Conservation (phyloP, 2,113 vertebrate species). For the Oncorhynchus keta region DNA sequence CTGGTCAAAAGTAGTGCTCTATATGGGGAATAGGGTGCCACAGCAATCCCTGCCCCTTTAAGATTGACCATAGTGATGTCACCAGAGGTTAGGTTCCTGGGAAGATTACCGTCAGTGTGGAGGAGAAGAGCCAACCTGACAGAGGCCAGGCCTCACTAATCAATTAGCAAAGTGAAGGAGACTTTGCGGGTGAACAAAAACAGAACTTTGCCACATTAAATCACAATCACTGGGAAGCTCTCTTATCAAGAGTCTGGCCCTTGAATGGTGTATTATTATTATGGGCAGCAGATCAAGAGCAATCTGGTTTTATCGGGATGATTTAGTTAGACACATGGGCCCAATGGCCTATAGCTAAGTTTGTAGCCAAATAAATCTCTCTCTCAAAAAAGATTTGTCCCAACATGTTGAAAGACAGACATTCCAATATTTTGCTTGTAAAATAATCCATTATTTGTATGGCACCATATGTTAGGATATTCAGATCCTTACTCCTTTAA, state of each 20-base stretch:
- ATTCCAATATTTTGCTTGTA: too few relatives aligned
- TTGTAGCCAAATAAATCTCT: too few relatives aligned
- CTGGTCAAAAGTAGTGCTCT: too few relatives aligned
- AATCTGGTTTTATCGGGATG: not conserved
- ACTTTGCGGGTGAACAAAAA: conserved; percentile 31
- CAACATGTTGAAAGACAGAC: too few relatives aligned
- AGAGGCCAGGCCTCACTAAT: conserved; percentile 24
- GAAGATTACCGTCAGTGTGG: conserved; percentile 31
- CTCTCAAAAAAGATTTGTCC: too few relatives aligned
- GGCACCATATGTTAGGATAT: too few relatives aligned
- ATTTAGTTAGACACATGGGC: conserved; percentile 12
- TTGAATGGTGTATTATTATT: not conserved
- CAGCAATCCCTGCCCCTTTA: not conserved
- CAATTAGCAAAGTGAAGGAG: conserved; percentile 29
- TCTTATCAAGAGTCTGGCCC: too few relatives aligned
- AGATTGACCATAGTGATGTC: not conserved
- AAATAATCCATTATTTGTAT: too few relatives aligned
- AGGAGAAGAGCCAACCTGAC: conserved; percentile 25
- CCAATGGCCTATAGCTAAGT: not conserved
- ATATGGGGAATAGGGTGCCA: not conserved
- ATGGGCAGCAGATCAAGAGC: conserved; percentile 4
- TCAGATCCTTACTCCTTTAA: too few relatives aligned
- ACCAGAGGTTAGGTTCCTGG: not conserved
- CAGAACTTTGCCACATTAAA: conserved; percentile 36
- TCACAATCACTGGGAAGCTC: conserved; percentile 20